Base-by-base conservation (phyloP, 1,140 invertebrate species). In the Spodoptera litura region DNA sequence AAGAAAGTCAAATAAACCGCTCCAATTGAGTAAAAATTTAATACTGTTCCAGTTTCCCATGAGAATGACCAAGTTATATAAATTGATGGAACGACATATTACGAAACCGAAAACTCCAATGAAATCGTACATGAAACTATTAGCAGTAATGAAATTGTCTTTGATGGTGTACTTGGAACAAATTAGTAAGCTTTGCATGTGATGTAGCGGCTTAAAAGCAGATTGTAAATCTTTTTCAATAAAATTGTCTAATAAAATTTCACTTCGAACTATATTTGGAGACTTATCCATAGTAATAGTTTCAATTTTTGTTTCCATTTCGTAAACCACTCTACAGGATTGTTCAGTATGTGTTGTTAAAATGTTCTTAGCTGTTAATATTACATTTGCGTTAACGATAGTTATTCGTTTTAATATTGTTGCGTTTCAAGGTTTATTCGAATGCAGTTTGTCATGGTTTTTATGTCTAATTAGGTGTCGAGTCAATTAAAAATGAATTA, bases 171-270 rank as follows among this genome's bases (percentile, higher is more conserved):
- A 64, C 38, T 64, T 64, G 5, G 62, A 44, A 20, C 15, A 64
- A 8, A 64, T 20, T n/a, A 64, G 12, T 9, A 64, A 10, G 6
- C 31, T 10, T 20, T 64, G 15, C 38, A 49, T 64, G 44, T 15
- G 4, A 10, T 44, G 44, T 5, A 64, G 11, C n/a, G 62, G 62
- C 11, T 64, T 64, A 4, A 64, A 38, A 20, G 44, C 35, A 13
- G 35, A 20, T 49, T 64, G 62, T 10, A 64, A 49, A 49, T 64
- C 35, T 64, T 15, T 64, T 49, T 64, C 62, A 4, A 64, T 64
- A 12, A 15, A 64, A 20, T 64, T 64, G 15, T 64, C n/a, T n/a
- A 64, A n/a, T 15, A 64, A 64, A 38, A 64, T 5, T 49, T 64
- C 62, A 13, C 27, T 35, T 20, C 3, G 8, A 5, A 27, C 11